Evolutionary conservation across 2,797 vertebrate species (phyloP), one percentile per base, ranked within the genome.

Genomic region (Potorous gilbertii): DNA sequence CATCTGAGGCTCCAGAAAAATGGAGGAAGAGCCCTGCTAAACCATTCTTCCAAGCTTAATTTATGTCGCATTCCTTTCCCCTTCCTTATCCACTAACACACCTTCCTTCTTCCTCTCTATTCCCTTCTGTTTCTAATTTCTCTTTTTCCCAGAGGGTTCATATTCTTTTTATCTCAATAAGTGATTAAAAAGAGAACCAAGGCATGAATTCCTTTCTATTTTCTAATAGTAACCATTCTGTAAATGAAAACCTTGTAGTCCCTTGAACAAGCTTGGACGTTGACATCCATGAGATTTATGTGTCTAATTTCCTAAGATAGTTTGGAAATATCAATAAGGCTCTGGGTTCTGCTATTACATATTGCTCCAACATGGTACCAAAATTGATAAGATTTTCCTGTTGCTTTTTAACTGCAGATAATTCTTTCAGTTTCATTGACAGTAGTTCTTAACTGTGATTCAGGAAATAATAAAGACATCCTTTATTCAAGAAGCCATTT

Each of bases 401-500:
- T 92, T 57, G 14, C 50, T 90, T 56, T 94, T 90, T 13, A 57
- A 54, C 28, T 95, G 50, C 55, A 90, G 95, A 93, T n/a, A 93
- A 90, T 92, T 56, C 14, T 92, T 90, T 94, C 89, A 90, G 91
- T 29, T 50, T 93, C 46, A 5, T 11, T 66, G 91, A 95, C 92
- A 55, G 96, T 54, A 54, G 66, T 97, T 90, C 95, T 96, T 95
- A 96, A 94, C 90, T 81, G 55, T 94, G 96, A 97, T 97, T 96
- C 97, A 96, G 96, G 96, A 96, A 81, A 96, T 94, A 96, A 97
- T 93, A 97, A 96, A 93, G 91, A 66, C 91, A 90, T 93, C 93
- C 46, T 96, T 95, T 96, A 94, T 97, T 96, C 94, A 94, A 93
- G 91, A 94, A 96, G 94, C 27, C 95, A 57, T 92, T 97, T 95